These are phyloP conservation scores for Hemiscyllium ocellatum DNA, from an alignment of 2,113 vertebrate genomes.

Conservation along the genomic window DNA sequence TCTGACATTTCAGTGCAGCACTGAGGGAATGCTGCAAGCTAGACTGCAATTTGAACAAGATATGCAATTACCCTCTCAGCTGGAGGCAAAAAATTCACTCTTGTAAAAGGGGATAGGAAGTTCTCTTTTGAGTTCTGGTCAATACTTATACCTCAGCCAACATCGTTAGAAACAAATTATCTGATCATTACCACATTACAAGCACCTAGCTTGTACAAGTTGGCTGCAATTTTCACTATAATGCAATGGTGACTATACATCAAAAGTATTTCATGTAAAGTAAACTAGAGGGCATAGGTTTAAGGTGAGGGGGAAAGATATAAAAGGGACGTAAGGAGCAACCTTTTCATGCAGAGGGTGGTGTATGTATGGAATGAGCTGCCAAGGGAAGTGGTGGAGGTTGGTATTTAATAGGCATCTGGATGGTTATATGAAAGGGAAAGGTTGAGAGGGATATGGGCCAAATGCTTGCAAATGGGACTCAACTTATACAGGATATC, in stretches of 20 bases:
- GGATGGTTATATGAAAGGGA: too few relatives aligned
- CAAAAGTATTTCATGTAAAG: not conserved
- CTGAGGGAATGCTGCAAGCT: not conserved
- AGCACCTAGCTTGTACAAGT: not conserved
- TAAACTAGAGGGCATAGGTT: too few relatives aligned
- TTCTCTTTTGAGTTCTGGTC: too few relatives aligned
- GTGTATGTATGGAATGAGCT: too few relatives aligned
- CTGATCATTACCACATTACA: not conserved
- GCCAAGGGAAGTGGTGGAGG: too few relatives aligned
- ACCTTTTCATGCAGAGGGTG: too few relatives aligned
- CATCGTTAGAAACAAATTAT: not conserved
- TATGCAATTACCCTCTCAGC: not conserved
- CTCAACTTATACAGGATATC: too few relatives aligned
- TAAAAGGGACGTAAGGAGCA: too few relatives aligned
- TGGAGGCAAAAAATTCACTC: not conserved
- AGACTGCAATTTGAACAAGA: not conserved
- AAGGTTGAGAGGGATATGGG: too few relatives aligned
- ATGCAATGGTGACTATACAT: not conserved
- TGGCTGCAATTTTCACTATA: not conserved
- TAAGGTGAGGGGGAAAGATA: too few relatives aligned
- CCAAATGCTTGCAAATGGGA: too few relatives aligned
- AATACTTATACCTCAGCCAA: not conserved
- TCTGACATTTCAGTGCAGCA: not conserved
- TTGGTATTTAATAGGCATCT: too few relatives aligned
- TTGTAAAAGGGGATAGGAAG: not conserved